These are phyloP conservation scores for Leucophenga maculata DNA, from an alignment of 2,888 invertebrate genomes.

Conservation along the genomic window DNA sequence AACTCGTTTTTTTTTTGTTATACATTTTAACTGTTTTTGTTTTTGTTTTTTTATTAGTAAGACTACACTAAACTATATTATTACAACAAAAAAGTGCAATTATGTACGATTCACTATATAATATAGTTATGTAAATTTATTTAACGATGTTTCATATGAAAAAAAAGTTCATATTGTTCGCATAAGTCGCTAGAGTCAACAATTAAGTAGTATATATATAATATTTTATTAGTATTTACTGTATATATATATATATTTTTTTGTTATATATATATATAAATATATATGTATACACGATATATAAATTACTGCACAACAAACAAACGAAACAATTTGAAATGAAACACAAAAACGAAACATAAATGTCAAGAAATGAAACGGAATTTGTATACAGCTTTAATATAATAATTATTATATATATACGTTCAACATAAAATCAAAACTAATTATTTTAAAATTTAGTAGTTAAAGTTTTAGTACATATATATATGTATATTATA, in stretches of 20 bases:
- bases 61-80: constrained; percentile 40
- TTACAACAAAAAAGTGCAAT: constrained; percentile 19
- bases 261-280: constrained; percentile 21
- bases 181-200: neutral
- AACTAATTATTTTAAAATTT: too few species aligned
- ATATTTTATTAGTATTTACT: neutral
- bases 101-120: constrained; percentile 1
- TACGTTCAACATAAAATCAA: too few species aligned
- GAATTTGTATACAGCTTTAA: constrained; percentile 9
- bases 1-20: neutral
- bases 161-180: neutral
- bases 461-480: too few species aligned
- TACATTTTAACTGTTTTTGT: neutral
- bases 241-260: constrained; percentile 38
- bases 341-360: neutral
- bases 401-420: too few species aligned
- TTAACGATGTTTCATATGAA: neutral
- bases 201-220: neutral
- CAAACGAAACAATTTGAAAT: neutral
- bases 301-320: neutral
- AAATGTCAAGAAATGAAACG: neutral
- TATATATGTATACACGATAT: constrained; percentile 11
- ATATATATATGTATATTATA: neutral
- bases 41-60: constrained; percentile 21
- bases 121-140: neutral